These are phyloP conservation scores for Menura novaehollandiae DNA, from an alignment of 2,113 vertebrate genomes.

Conservation along the genomic window DNA sequence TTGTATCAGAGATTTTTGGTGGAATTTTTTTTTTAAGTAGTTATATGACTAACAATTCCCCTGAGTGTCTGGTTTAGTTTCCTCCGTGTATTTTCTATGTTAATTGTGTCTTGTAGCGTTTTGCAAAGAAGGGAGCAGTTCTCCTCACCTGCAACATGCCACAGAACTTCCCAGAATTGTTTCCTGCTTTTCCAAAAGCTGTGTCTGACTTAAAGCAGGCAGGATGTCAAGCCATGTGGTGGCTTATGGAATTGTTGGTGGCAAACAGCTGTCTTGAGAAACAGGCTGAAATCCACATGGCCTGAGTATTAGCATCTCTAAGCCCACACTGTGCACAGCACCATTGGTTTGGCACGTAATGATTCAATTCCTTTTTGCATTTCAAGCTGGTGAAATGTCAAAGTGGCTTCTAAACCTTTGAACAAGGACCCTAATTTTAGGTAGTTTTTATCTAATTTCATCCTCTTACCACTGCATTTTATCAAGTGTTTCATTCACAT, in stretches of 20 bases:
- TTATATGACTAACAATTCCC: neutral
- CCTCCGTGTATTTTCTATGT: neutral
- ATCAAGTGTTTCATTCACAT: neutral
- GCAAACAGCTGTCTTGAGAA: neutral
- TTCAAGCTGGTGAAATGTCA: neutral
- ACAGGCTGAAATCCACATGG: neutral
- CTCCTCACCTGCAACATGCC: neutral
- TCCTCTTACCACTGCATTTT: neutral
- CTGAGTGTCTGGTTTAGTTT: constrained; percentile 9
- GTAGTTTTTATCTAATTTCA: neutral
- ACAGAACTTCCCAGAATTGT: neutral
- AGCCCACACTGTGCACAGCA: fast-evolving
- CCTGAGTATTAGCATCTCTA: neutral
- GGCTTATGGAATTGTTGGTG: neutral
- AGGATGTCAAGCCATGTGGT: neutral
- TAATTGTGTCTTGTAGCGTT: neutral
- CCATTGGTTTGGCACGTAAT: neutral
- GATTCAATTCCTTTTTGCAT: neutral
- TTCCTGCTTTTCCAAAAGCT: neutral
- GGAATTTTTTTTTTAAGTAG: neutral
- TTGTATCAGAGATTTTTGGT: neutral
- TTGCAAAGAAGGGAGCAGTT: neutral
- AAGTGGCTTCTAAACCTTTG: neutral
- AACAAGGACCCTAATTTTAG: neutral
- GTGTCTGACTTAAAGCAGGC: neutral